Evolutionary conservation across 2,797 vertebrate species (phyloP).

Genomic region (Parambassis ranga): DNA sequence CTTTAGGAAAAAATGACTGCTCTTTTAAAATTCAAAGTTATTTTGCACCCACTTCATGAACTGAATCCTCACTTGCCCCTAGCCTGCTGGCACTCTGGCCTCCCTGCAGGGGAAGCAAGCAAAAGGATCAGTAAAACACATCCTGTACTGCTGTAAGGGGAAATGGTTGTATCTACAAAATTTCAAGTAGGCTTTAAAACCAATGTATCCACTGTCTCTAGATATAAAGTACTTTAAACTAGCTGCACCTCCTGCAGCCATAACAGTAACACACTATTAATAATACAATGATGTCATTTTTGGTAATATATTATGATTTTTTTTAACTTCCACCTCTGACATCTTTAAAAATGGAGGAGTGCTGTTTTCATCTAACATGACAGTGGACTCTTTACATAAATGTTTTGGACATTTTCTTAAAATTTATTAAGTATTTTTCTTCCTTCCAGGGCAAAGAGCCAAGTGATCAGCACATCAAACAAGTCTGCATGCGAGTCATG

Average conservation of each 20-base stretch:
- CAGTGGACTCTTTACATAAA: not conserved
- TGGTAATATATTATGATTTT: too few relatives aligned
- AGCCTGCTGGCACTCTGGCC: not conserved
- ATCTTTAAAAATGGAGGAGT: too few relatives aligned
- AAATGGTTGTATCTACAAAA: not conserved
- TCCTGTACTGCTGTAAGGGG: not conserved
- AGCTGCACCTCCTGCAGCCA: too few relatives aligned
- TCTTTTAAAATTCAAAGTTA: not conserved
- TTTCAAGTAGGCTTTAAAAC: too few relatives aligned
- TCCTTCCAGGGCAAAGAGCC: slow-evolving; percentile 90
- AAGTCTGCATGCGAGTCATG: slow-evolving; percentile 98
- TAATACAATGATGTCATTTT: too few relatives aligned
- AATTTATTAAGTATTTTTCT: slow-evolving; percentile 25
- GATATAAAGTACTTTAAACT: too few relatives aligned
- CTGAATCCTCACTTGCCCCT: not conserved
- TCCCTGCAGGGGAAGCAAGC: not conserved
- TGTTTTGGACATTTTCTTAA: slow-evolving; percentile 22
- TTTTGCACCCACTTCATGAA: not conserved
- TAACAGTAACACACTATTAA: too few relatives aligned
- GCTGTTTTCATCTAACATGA: not conserved
- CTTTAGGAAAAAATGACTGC: too few relatives aligned
- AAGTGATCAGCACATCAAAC: slow-evolving; percentile 93
- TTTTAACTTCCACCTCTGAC: too few relatives aligned
- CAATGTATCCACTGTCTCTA: too few relatives aligned
- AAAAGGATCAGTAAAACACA: not conserved